These are phyloP conservation scores for Notolepis coatsorum DNA, from an alignment of 2,797 vertebrate species.

Conservation along the genomic window DNA sequence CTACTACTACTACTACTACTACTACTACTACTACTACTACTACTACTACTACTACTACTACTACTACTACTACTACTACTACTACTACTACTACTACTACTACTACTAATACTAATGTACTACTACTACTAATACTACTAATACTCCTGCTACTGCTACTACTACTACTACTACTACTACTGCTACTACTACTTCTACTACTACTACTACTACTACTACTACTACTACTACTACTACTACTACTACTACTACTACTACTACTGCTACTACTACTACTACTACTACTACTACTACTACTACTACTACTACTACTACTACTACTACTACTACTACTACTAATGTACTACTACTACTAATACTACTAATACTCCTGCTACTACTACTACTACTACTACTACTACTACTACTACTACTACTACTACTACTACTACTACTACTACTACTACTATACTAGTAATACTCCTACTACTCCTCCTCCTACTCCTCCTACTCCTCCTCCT, in stretches of 20 bases:
- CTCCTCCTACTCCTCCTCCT: conserved; percentile 19
- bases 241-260: background rate
- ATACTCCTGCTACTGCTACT: no score
- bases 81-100: background rate
- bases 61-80: conserved; percentile 25
- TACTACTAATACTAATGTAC: conserved; percentile 1
- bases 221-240: no score
- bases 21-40: no score
- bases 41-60: conserved; percentile 38
- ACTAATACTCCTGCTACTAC: no score
- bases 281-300: no score
- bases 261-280: conserved; percentile 36
- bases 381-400: background rate
- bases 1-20: no score
- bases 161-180: no score
- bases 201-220: conserved; percentile 28
- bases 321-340: conserved; percentile 44
- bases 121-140: no score
- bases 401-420: no score
- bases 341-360: conserved; percentile 33
- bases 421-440: no score
- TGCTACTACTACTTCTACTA: conserved; percentile 45
- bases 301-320: no score
- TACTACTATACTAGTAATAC: no score
- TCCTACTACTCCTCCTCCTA: conserved; percentile 45